phyloP scores from a whole-genome alignment of 2,113 vertebrate species.

The Ictalurus furcatus region DNA sequence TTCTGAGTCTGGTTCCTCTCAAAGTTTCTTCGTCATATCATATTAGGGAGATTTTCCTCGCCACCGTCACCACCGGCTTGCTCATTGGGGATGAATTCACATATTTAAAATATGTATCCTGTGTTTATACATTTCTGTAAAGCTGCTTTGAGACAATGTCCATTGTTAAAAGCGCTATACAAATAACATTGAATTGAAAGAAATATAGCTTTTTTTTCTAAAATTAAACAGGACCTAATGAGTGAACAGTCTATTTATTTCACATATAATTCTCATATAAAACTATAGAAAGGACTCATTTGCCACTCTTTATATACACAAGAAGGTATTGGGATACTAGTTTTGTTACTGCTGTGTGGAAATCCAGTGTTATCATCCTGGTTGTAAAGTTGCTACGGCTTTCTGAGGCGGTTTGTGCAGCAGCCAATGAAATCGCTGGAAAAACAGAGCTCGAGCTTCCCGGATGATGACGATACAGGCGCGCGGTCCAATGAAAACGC shows the following conservation, averaged over 20 bases:
- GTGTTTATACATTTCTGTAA: too few relatives aligned
- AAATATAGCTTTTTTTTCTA: neutral
- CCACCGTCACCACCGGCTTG: too few relatives aligned
- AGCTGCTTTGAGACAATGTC: too few relatives aligned
- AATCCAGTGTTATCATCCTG: neutral
- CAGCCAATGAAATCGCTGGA: slow-evolving; percentile 4
- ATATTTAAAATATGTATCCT: too few relatives aligned
- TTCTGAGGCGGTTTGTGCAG: neutral
- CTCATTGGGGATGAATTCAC: too few relatives aligned
- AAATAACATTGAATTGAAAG: too few relatives aligned
- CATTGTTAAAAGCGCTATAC: too few relatives aligned
- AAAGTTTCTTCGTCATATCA: too few relatives aligned
- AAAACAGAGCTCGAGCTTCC: neutral
- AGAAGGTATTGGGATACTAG: neutral
- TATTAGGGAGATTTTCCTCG: too few relatives aligned
- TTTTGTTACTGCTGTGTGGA: neutral
- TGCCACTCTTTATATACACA: neutral
- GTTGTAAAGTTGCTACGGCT: neutral
- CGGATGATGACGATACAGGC: neutral
- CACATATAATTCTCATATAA: neutral
- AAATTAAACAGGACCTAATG: neutral
- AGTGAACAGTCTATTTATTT: too few relatives aligned
- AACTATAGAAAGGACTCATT: neutral
- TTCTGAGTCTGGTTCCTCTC: too few relatives aligned
- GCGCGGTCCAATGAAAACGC: neutral